Conservation (phyloP, 2,888 invertebrate genomes). For the Drosophila antonietae region DNA sequence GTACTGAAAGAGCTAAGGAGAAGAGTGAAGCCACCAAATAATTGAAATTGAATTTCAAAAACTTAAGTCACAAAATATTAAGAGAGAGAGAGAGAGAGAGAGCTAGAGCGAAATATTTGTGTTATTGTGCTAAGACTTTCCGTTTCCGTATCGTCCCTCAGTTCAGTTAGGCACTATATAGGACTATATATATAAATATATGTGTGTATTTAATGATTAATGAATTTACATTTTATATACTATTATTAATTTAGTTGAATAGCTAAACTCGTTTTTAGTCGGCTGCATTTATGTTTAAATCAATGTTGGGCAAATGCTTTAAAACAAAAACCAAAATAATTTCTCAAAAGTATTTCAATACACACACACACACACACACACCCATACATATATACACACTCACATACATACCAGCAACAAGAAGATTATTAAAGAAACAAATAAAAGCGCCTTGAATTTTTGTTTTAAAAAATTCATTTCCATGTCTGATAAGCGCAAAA, state of each 20-base stretch:
- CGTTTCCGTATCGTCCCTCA: slow-evolving; percentile 35
- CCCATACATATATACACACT: slow-evolving; percentile 5
- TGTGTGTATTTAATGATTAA: slow-evolving; percentile 18
- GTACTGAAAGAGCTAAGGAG: slow-evolving; percentile 27
- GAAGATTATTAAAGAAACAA: slow-evolving; percentile 1
- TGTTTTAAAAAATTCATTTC: slow-evolving; percentile 78
- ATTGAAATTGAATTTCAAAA: slow-evolving; percentile 67
- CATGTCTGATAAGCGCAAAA: slow-evolving; percentile 14
- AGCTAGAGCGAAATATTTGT: slow-evolving; percentile 35
- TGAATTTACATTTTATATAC: slow-evolving; percentile 42
- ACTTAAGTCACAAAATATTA: slow-evolving; percentile 61
- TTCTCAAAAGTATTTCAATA: slow-evolving; percentile 62
- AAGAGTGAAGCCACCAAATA: slow-evolving; percentile 47
- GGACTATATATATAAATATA: background rate
- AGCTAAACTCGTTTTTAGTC: slow-evolving; percentile 36
- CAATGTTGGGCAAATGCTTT: slow-evolving; percentile 42
- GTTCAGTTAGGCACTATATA: slow-evolving; percentile 12
- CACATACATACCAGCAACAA: slow-evolving; percentile 31
- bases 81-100: slow-evolving; percentile 37
- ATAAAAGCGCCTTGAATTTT: slow-evolving; percentile 68
- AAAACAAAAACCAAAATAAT: slow-evolving; percentile 24
- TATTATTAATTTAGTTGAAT: slow-evolving; percentile 20
- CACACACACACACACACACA: slow-evolving; percentile 24
- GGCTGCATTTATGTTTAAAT: slow-evolving; percentile 62
- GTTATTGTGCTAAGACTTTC: slow-evolving; percentile 42